These are phyloP conservation scores for Lagopus leucura DNA, from an alignment of 2,113 vertebrate species.

Conservation along the genomic window DNA sequence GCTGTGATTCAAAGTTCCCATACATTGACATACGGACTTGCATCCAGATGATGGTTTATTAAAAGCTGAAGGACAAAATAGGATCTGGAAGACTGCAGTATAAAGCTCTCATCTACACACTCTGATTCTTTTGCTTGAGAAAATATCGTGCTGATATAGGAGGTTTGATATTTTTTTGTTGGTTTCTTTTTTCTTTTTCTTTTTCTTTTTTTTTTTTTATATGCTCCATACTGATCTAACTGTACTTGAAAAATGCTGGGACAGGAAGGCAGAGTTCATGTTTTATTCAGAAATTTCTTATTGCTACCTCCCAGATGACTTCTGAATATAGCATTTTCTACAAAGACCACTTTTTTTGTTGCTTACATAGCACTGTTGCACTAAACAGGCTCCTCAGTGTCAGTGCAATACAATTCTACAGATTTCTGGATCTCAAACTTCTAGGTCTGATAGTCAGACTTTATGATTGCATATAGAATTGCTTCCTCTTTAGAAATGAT, in stretches of 20 bases:
- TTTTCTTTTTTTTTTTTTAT: neutral
- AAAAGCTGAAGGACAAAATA: neutral
- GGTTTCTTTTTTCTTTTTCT: neutral
- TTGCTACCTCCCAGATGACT: neutral
- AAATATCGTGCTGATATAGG: neutral
- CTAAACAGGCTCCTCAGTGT: neutral
- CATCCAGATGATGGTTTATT: neutral
- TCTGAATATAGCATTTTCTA: neutral
- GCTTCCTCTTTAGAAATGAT: conserved; percentile 3
- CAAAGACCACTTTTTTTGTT: neutral
- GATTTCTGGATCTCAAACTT: conserved; percentile 4
- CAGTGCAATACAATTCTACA: neutral
- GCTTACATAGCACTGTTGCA: neutral
- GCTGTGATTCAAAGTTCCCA: too few relatives aligned
- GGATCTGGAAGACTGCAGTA: neutral
- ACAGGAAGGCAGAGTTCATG: neutral
- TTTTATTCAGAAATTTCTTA: neutral
- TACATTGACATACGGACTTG: neutral
- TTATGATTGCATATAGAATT: neutral
- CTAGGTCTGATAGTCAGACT: neutral
- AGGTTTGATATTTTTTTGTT: neutral
- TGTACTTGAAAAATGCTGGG: neutral
- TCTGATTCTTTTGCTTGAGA: neutral
- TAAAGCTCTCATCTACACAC: neutral
- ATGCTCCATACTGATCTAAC: neutral